Conservation (phyloP, 2,797 vertebrate genomes). For the Capromys pilorides region DNA sequence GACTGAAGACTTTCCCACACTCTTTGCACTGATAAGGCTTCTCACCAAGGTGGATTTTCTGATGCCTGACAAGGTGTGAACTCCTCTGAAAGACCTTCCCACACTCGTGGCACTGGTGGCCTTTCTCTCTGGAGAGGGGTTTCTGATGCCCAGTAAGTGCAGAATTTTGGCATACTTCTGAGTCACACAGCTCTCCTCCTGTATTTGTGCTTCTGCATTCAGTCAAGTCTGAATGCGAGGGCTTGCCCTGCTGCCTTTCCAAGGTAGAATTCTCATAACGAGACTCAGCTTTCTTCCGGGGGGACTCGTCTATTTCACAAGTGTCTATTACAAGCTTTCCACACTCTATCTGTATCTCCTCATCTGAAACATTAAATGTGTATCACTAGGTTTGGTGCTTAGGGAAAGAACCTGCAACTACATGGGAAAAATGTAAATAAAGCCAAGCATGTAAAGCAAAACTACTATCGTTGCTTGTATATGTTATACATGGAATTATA, state of each 20-base stretch:
- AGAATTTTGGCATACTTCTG: neutral
- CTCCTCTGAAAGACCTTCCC: constrained; percentile 77
- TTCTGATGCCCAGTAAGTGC: neutral
- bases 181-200: neutral
- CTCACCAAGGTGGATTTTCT: constrained; percentile 75
- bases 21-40: constrained; percentile 76
- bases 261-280: neutral
- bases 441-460: constrained; percentile 3
- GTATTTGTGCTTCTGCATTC: neutral
- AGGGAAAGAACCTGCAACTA: constrained; percentile 37
- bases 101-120: constrained; percentile 70
- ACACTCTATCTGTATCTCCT: constrained; percentile 25
- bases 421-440: constrained; percentile 26
- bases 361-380: constrained; percentile 69
- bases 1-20: constrained; percentile 77
- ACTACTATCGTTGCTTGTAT: neutral
- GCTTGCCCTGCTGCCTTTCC: neutral
- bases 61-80: constrained; percentile 77
- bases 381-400: neutral
- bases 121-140: constrained; percentile 33
- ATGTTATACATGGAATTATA: neutral
- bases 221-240: neutral
- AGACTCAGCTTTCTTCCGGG: neutral
- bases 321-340: neutral
- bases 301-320: neutral